Conservation (phyloP, 2,113 vertebrate genomes). For the Recurvirostra avosetta region DNA sequence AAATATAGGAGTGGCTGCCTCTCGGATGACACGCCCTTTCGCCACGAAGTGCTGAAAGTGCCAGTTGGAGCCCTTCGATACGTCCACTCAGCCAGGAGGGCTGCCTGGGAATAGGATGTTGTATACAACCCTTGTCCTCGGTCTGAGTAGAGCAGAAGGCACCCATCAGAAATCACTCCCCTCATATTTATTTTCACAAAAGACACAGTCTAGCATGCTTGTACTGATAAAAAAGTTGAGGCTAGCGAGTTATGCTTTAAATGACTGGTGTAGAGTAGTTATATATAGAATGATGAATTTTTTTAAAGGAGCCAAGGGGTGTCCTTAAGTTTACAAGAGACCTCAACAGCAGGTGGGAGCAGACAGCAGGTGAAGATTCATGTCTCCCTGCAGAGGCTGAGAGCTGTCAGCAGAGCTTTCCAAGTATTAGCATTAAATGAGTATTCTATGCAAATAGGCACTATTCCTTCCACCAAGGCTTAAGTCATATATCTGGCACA, state of each 20-base stretch:
- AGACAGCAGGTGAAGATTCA: conserved; percentile 55
- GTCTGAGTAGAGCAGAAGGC: neutral
- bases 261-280: neutral
- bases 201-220: neutral
- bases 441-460: conserved; percentile 32
- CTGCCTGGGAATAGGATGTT: neutral
- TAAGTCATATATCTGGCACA: conserved; percentile 52
- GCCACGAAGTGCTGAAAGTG: accelerated
- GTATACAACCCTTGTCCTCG: neutral
- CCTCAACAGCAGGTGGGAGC: conserved; percentile 40
- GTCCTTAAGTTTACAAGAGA: neutral
- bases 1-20: neutral
- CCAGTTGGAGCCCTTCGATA: neutral
- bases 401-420: conserved; percentile 37
- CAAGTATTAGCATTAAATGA: neutral
- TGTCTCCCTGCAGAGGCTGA: conserved; percentile 8
- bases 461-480: neutral
- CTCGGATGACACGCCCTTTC: neutral
- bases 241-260: neutral
- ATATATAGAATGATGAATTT: neutral
- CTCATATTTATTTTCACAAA: conserved; percentile 41
- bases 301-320: neutral
- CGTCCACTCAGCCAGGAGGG: neutral
- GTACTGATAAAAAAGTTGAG: neutral
- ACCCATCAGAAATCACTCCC: conserved; percentile 14